Percentiles rank a stretch among this genome's conserved stretches.
These are phyloP conservation scores for Coryphaenoides rupestris DNA, from an alignment of 2,113 vertebrate genomes.

Conservation along the genomic window DNA sequence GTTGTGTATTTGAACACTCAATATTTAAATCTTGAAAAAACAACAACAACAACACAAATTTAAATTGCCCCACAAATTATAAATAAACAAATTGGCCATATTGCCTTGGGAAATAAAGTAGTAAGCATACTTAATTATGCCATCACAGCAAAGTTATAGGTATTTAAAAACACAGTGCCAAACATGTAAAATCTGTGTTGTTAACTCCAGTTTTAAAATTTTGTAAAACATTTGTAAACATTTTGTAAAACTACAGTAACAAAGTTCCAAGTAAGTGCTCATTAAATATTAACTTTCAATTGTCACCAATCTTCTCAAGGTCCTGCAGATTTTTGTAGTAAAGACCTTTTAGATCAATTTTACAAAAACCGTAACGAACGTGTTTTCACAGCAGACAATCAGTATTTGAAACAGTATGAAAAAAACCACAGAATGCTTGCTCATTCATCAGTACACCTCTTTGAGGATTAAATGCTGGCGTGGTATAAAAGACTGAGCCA, in stretches of 20 bases:
- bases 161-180: background rate
- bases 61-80: background rate
- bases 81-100: background rate
- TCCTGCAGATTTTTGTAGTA: background rate
- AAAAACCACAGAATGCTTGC: too few relatives aligned
- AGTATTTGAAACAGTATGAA: too few relatives aligned
- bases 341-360: background rate
- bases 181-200: background rate
- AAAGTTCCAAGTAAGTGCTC: background rate
- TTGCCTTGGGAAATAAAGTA: background rate
- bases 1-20: background rate
- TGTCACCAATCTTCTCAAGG: background rate
- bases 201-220: slow-evolving; percentile 1
- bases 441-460: too few relatives aligned
- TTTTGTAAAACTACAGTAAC: background rate
- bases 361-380: background rate
- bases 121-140: background rate
- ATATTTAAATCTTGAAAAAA: too few relatives aligned
- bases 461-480: too few relatives aligned
- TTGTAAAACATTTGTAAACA: background rate
- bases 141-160: background rate
- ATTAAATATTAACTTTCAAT: background rate
- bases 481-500: too few relatives aligned
- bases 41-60: background rate
- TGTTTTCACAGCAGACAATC: too few relatives aligned